Evolutionary conservation across 2,888 invertebrate genomes (phyloP), one percentile per base, ranked within the genome.

Genomic region (Lamellibrachia columna): DNA sequence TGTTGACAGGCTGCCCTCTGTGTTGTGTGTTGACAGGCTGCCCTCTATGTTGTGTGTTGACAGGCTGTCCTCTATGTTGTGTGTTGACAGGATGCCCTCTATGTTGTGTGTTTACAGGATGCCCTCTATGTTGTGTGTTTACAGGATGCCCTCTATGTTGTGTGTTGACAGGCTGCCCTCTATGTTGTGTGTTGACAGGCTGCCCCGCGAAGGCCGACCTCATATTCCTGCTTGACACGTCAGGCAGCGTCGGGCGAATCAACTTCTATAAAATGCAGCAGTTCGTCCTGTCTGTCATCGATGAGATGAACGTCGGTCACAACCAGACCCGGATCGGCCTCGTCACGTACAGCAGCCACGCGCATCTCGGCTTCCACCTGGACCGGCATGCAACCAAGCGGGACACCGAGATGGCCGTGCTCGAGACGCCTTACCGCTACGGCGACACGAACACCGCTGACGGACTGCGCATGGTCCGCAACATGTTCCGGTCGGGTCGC

Each of bases 151-250:
- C 40, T 40, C 40, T 40, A 40, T 40, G 40, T 40, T 40, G 40
- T 40, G 40, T 40, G 40, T 40, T 40, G 40, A 40, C 40, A 40
- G 40, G 40, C 40, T 40, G 40, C 40, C 40, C 40, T 40, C 40
- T 40, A 40, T 40, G 40, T 40, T 40, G 40, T 40, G 40, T 40
- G 40, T 52, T 93, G 93, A 6, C 93, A 95, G 95, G 93, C 7
- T 96, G 96, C 93, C 94, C 93, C 0, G 94, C 95, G 1, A 94
- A 93, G 7, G 95, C 95, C 22, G 96, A 96, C 92, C 93, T 96
- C 8, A 94, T 96, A 11, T 96, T 96, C 93, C 93, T 96, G 15
- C 92, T 96, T n/a, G 94, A 94, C 60, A 60, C 93, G n/a, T 94
- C 94, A 28, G 93, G 94, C 40, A 93, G 93, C 91, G 94, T 94